Base-by-base conservation (phyloP, 2,797 vertebrate species). In the Protosalanx chinensis region DNA sequence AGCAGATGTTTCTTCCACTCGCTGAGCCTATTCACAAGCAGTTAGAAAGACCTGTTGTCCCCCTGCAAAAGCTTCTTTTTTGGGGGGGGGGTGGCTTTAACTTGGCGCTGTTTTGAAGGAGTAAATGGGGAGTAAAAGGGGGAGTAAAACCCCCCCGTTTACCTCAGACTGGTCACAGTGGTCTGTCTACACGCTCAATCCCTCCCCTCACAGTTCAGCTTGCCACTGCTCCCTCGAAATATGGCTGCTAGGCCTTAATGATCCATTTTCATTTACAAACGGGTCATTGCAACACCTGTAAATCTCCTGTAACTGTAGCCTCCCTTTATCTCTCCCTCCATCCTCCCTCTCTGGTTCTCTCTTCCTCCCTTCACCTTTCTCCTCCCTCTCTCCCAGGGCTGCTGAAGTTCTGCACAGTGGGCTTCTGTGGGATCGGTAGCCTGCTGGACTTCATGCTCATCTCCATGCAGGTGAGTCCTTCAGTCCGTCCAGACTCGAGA, bases 381-480 rank as follows among this genome's bases (percentile, higher is more conserved):
- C 7, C 37, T 27, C 27, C 63, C 6, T 71, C 30, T 73, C 78
- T 86, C 73, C 73, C 85, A 99, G 97, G 97, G 66, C 89, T 99
- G 83, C 83, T 99, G 76, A 99, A 98, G 88, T 98, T 99, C 90
- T 99, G 97, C 81, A 99, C 97, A 0, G 97, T 99, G 53, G 97
- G 97, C 1, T 99, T 99, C 91, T 99, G 97, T 93, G 97, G 97
- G 76, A 97, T 99, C 73, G 97, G 97, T 58, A 98, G 96, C 72
- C 88, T 99, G 70, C 94, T 98, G 80, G 97, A 99, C 87, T 99
- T 99, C 89, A 93, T 99, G 81, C 87, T 98, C 81, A 97, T 99
- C 87, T 95, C 97, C 82, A 97, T 98, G 96, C 97, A 99, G 96
- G 97, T 98, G 88, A 92, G 93, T 89, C 41, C 41, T 13, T 46